Conservation (phyloP, 2,797 vertebrate species). For the Rousettus madagascariensis region DNA sequence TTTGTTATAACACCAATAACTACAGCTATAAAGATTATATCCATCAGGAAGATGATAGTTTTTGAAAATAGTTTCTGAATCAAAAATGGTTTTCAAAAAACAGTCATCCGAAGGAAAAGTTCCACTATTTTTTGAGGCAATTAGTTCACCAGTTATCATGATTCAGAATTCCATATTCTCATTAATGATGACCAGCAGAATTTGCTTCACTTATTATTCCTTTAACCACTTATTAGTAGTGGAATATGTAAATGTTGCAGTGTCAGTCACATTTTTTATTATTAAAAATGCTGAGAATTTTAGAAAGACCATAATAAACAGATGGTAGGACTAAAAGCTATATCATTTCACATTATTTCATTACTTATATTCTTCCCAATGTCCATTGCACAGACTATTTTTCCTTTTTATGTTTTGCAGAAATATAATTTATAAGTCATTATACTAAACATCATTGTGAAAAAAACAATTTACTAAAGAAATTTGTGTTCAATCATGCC, state of each 20-base stretch:
- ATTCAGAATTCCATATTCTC: slow-evolving; percentile 63
- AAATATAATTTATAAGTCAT: not conserved
- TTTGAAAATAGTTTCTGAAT: slow-evolving; percentile 67
- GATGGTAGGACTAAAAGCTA: not conserved
- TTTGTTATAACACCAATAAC: slow-evolving; percentile 43
- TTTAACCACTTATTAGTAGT: slow-evolving; percentile 79
- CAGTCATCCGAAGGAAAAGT: slow-evolving; percentile 64
- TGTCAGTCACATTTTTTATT: slow-evolving; percentile 63
- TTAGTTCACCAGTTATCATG: slow-evolving; percentile 74
- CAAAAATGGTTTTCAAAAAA: slow-evolving; percentile 63
- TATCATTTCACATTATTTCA: not conserved
- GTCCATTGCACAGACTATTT: not conserved
- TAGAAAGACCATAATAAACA: slow-evolving; percentile 59
- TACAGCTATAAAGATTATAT: slow-evolving; percentile 62
- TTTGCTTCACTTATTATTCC: slow-evolving; percentile 76
- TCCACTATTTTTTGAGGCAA: slow-evolving; percentile 81
- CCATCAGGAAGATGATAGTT: slow-evolving; percentile 49
- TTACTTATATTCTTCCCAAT: not conserved
- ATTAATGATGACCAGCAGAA: slow-evolving; percentile 76
- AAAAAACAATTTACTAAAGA: not conserved
- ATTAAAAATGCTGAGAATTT: slow-evolving; percentile 65
- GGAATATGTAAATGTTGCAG: slow-evolving; percentile 65
- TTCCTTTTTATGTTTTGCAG: slow-evolving; percentile 13
- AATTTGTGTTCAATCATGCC: not conserved
- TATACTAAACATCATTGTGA: not conserved